These are phyloP conservation scores for Alca torda DNA, from an alignment of 2,797 vertebrate species.

Conservation along the genomic window DNA sequence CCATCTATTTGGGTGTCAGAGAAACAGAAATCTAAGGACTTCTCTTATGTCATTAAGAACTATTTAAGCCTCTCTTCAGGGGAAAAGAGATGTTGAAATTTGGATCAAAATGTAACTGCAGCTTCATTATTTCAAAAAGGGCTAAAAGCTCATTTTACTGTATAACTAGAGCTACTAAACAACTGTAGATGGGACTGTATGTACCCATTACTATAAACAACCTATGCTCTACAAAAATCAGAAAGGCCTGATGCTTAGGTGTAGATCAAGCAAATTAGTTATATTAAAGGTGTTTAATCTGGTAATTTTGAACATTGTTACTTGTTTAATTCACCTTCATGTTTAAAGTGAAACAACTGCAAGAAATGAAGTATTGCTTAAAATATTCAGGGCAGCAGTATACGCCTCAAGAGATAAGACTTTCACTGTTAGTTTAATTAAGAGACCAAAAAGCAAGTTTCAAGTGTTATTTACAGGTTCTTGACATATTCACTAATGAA, in stretches of 20 bases:
- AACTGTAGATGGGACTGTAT: background rate
- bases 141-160: background rate
- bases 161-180: background rate
- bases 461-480: constrained; percentile 49
- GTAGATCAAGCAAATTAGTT: background rate
- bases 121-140: background rate
- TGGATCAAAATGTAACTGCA: background rate
- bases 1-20: background rate
- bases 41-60: background rate
- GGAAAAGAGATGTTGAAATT: background rate
- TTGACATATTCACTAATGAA: constrained; percentile 51
- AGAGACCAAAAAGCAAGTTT: background rate
- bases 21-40: background rate
- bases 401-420: constrained; percentile 44
- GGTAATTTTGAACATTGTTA: background rate
- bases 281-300: background rate
- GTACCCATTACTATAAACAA: background rate
- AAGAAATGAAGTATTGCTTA: constrained; percentile 10
- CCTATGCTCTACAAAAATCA: background rate
- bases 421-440: constrained; percentile 46
- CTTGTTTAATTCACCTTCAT: constrained; percentile 4
- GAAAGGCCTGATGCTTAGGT: background rate
- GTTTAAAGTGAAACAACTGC: constrained; percentile 10
- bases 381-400: constrained; percentile 45
- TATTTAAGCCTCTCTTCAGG: background rate